These are phyloP conservation scores for Sturnus vulgaris DNA, from an alignment of 2,113 vertebrate species.

Conservation along the genomic window DNA sequence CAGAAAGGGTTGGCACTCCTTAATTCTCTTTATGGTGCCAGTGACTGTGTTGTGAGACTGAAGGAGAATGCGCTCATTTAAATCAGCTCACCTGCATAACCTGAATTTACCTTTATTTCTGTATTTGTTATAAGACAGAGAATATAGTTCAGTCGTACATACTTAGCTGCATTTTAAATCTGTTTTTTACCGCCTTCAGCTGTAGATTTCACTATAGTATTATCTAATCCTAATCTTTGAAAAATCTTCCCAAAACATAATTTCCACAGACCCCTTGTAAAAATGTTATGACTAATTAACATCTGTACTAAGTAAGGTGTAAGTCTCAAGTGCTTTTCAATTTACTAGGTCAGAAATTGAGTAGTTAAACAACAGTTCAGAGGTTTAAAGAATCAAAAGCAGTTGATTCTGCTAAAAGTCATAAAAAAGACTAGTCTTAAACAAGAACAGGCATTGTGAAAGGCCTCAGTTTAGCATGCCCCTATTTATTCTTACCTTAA, in stretches of 20 bases:
- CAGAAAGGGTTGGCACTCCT: background rate
- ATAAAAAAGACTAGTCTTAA: background rate
- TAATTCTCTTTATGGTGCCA: background rate
- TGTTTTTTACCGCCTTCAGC: background rate
- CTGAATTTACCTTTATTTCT: background rate
- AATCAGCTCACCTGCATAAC: background rate
- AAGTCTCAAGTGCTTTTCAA: background rate
- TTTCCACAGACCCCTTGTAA: background rate
- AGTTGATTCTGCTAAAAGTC: background rate
- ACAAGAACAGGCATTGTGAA: background rate
- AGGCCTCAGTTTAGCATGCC: background rate
- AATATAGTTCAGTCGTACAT: fast-evolving
- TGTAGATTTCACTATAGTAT: background rate
- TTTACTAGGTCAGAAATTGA: background rate
- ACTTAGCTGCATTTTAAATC: background rate
- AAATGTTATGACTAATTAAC: background rate
- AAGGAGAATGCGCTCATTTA: background rate
- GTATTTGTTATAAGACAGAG: background rate
- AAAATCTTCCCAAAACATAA: background rate
- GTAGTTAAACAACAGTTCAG: background rate
- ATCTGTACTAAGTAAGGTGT: background rate
- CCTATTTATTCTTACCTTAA: background rate
- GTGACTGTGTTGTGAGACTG: background rate
- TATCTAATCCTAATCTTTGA: background rate
- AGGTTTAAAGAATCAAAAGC: background rate